These are phyloP conservation scores for Scopus umbretta DNA, from an alignment of 2,113 vertebrate genomes.

Conservation along the genomic window DNA sequence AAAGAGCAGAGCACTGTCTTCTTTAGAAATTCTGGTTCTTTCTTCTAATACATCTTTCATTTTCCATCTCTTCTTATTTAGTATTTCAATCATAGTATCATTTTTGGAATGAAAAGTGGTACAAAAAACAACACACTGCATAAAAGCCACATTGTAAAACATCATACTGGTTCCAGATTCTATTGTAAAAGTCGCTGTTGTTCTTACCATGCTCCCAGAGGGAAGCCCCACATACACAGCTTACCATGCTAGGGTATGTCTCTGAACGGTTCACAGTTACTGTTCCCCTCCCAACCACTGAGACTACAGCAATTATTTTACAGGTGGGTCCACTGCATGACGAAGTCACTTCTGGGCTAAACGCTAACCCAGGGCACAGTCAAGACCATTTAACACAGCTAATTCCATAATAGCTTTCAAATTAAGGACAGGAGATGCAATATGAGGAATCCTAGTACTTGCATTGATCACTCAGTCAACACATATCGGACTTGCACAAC, in stretches of 20 bases:
- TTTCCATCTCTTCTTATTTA: neutral
- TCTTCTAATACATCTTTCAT: neutral
- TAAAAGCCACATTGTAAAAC: neutral
- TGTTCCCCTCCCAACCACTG: neutral
- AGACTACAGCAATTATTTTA: neutral
- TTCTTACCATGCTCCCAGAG: neutral
- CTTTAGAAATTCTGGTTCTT: neutral
- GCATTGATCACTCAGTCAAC: neutral
- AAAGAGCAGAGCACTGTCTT: neutral
- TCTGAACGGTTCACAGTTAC: neutral
- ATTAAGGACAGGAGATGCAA: neutral
- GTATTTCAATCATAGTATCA: neutral
- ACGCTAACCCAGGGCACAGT: neutral
- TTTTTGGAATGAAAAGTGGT: neutral
- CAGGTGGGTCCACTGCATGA: neutral
- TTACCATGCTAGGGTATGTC: neutral
- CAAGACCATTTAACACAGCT: neutral
- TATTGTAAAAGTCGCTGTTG: neutral
- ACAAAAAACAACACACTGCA: neutral
- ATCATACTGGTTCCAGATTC: neutral
- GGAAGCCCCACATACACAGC: neutral
- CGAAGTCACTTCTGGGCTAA: neutral
- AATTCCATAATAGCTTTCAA: neutral
- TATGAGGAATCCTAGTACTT: neutral
- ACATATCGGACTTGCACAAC: neutral